Evolutionary conservation across 30 jellyfish, hydroid and myxozoan genomes (phyloP).

Genomic region (Sanderia malayensis): DNA sequence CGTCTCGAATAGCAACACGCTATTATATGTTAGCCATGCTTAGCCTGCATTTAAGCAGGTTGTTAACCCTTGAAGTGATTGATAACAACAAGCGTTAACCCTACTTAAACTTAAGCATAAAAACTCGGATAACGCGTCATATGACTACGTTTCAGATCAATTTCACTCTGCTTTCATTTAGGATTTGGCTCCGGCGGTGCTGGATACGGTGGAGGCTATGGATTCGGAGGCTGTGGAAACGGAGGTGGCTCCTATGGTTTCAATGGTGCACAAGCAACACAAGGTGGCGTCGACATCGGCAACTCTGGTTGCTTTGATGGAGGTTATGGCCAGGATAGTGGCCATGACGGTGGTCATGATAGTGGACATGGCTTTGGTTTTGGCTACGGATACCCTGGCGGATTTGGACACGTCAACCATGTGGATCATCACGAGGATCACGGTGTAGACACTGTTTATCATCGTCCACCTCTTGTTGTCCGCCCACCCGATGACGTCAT

Average conservation of each 20-base stretch:
- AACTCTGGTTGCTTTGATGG: constrained; percentile 9
- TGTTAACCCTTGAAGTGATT: too few species aligned
- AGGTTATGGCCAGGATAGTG: constrained; percentile 22
- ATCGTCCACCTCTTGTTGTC: constrained; percentile 75
- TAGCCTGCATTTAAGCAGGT: too few species aligned
- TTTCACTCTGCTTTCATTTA: too few species aligned
- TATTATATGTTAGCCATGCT: too few species aligned
- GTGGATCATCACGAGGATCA: constrained; percentile 24
- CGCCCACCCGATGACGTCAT: constrained; percentile 72
- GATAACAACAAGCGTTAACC: too few species aligned
- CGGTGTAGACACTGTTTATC: constrained; percentile 54
- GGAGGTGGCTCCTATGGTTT: constrained; percentile 18
- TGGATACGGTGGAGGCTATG: constrained; percentile 43
- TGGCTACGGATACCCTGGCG: constrained; percentile 5
- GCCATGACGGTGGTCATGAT: neutral
- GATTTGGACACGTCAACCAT: constrained; percentile 3
- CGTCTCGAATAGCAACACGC: too few species aligned
- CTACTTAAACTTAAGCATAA: too few species aligned
- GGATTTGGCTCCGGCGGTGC: constrained; percentile 20
- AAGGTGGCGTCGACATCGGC: constrained; percentile 20
- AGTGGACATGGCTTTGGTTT: constrained; percentile 12
- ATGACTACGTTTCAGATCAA: too few species aligned
- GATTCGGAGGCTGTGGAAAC: constrained; percentile 40
- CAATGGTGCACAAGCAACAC: constrained; percentile 3
- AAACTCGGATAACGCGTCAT: too few species aligned